Evolutionary conservation across 53 echinoderm and acorn worm genomes (phyloP), one percentile per base, ranked within the genome.

Genomic region (Stichopus horrens): DNA sequence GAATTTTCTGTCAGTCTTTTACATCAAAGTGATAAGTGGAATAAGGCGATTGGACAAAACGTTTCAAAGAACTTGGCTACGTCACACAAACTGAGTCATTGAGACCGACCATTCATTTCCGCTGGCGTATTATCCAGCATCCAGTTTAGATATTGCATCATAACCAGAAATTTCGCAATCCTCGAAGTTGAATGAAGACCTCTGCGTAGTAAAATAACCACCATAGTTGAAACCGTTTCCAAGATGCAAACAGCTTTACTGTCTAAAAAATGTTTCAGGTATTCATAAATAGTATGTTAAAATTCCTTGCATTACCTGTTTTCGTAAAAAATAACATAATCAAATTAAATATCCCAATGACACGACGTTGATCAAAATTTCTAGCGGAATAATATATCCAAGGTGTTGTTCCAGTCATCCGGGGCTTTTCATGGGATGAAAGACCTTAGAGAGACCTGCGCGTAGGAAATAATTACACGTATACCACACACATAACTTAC

Each of bases 11-110:
- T 37, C 37, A 37, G 1, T 37, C 37, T 37, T 37, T 37, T 37
- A 37, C 37, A 37, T 37, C 37, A 37, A 37, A 37, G 37, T 37
- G 37, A 52, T 85, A 85, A 85, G 85, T 85, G 85, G 85, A 85
- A 85, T 85, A 37, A 22, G 22, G 67, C 21, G 85, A 85, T 85
- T 85, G 85, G 85, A 66, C 20, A 52, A 53, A 85, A 51, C 65
- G 52, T 85, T 85, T 85, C 85, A 65, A 52, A 51, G 85, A 85
- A 85, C 52, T 37, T 85, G 85, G 21, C n/a, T 52, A 85, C 85
- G 85, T 85, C 58, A 23, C 23, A 23, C 20, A 59, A 71, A 71
- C 63, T 71, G 71, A 71, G 71, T 71, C 71, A 85, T 85, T 79
- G 53, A 79, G 79, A 53, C 79, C 52, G 53, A 79, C 85, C 66